Conservation (phyloP, 2,888 invertebrate genomes). For the Priocnemis perturbator region DNA sequence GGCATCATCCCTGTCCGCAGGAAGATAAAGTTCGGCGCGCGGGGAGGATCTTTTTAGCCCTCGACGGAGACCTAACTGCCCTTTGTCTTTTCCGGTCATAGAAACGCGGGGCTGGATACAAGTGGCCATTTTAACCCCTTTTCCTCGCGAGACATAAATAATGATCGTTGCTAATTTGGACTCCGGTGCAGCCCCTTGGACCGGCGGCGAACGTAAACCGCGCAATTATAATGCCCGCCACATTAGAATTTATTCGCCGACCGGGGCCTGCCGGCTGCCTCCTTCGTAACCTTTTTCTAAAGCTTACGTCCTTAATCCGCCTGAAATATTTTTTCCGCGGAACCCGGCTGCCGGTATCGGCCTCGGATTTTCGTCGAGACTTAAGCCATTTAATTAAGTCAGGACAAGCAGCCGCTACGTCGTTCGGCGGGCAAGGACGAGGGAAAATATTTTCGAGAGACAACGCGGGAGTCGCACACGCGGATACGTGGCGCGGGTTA, state of each 20-base stretch:
- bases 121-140: slow-evolving; percentile 71
- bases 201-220: slow-evolving; percentile 67
- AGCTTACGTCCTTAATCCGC: slow-evolving; percentile 73
- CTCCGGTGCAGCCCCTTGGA: slow-evolving; percentile 61
- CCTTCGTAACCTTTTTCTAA: slow-evolving; percentile 70
- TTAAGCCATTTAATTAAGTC: slow-evolving; percentile 64
- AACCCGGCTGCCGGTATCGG: slow-evolving; percentile 50
- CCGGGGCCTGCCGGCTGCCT: slow-evolving; percentile 28
- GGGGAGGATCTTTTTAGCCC: background rate
- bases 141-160: slow-evolving; percentile 73
- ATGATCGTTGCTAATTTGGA: slow-evolving; percentile 75
- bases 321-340: slow-evolving; percentile 67
- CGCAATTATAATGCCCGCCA: slow-evolving; percentile 74
- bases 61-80: slow-evolving; percentile 55
- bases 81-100: slow-evolving; percentile 67
- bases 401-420: slow-evolving; percentile 29
- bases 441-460: too few relatives aligned
- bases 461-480: too few relatives aligned
- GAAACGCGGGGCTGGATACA: slow-evolving; percentile 49
- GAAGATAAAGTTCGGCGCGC: background rate
- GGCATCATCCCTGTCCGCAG: background rate
- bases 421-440: too few relatives aligned
- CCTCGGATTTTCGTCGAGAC: slow-evolving; percentile 56
- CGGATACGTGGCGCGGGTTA: too few relatives aligned
- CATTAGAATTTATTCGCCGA: slow-evolving; percentile 74